Percentiles rank a stretch among this genome's conserved stretches.
phyloP scores from a whole-genome alignment of 2,888 invertebrate genomes.

The Pilophorus perplexus region DNA sequence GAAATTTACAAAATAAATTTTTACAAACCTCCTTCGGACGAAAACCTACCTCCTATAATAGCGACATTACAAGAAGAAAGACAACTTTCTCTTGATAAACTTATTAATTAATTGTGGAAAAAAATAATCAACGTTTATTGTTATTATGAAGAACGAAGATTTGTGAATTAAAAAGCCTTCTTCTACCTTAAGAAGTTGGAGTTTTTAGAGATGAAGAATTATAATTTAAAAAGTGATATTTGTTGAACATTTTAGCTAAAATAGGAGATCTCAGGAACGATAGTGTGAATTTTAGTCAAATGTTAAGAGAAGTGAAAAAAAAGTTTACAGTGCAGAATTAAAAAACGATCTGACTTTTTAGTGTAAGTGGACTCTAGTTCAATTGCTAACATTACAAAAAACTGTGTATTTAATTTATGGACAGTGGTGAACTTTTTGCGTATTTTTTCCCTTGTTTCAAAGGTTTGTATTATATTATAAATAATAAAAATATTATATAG shows the following conservation, averaged over 20 bases:
- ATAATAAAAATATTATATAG: constrained; percentile 37
- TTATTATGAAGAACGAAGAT: constrained; percentile 13
- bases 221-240: constrained; percentile 39
- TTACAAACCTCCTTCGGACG: constrained; percentile 28
- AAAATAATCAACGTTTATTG: background rate
- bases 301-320: constrained; percentile 35
- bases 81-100: background rate
- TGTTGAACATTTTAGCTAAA: constrained; percentile 40
- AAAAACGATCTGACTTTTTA: constrained; percentile 37
- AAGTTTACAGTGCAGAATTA: constrained; percentile 27
- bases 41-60: constrained; percentile 40
- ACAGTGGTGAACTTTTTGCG: constrained; percentile 27
- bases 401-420: constrained; percentile 39
- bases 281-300: constrained; percentile 40
- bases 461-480: constrained; percentile 40
- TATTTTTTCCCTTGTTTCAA: constrained; percentile 31
- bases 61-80: constrained; percentile 10
- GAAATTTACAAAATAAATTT: no score
- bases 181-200: constrained; percentile 1
- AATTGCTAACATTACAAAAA: constrained; percentile 34
- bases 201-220: constrained; percentile 30
- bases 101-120: constrained; percentile 10
- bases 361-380: constrained; percentile 42
- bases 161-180: background rate
- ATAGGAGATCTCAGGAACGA: constrained; percentile 41